Evolutionary conservation across 2,113 vertebrate genomes (phyloP).

Genomic region (Pteronura brasiliensis): DNA sequence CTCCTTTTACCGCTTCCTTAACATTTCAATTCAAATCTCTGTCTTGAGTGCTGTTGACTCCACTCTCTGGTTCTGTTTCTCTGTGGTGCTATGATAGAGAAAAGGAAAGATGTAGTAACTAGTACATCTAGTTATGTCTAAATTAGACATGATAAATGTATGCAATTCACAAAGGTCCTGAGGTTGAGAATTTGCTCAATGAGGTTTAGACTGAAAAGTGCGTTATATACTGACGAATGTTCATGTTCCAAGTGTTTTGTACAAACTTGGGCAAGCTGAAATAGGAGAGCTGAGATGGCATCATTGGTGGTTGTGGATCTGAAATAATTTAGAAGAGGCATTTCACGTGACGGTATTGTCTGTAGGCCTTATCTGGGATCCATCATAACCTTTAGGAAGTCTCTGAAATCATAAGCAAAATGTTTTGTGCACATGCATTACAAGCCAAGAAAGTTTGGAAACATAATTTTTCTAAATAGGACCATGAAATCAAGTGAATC

Average conservation of each 20-base stretch:
- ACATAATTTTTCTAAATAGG: background rate
- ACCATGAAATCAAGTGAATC: background rate
- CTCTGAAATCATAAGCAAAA: conserved; percentile 49
- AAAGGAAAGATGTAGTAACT: conserved; percentile 21
- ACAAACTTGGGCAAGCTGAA: background rate
- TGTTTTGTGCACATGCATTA: background rate
- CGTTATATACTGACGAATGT: background rate
- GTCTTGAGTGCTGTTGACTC: background rate
- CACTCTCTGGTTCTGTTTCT: background rate
- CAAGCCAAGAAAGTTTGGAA: background rate
- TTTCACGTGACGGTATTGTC: background rate
- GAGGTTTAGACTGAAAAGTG: background rate
- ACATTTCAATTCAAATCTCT: background rate
- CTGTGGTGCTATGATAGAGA: background rate
- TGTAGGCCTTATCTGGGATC: background rate
- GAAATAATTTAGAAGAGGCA: background rate
- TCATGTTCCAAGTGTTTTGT: background rate
- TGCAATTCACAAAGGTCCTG: background rate
- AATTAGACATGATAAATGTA: conserved; percentile 8
- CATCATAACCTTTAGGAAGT: background rate
- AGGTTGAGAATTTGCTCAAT: background rate
- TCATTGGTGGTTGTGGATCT: background rate
- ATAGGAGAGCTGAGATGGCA: background rate
- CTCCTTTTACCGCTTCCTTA: background rate
- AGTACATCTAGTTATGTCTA: no score